Base-by-base conservation (phyloP, 1,140 invertebrate genomes). In the Atopsyche davidsoni region DNA sequence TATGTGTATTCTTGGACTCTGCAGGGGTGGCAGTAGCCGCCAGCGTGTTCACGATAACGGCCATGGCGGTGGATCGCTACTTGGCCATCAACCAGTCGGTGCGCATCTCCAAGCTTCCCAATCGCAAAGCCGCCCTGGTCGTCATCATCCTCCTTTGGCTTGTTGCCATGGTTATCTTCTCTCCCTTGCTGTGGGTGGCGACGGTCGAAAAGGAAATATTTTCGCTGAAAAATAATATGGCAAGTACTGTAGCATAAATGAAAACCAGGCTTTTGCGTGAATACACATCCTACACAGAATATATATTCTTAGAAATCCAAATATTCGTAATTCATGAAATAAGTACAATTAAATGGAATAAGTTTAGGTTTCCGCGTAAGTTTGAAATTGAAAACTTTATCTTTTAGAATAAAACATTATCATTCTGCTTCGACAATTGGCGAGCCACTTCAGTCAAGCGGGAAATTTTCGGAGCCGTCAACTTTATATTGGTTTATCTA, bases 21-120 rank as follows among this genome's bases (percentile, higher is more conserved):
- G 6, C 68, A 88, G 86, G 84, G 31, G 81, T 87, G 4, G 79
- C 84, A 7, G 85, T 88, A 1, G 80, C 81, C 1, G 82, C 82
- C 1, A 86, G 83, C 53, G 80, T 88, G 19, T 87, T 86, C 64
- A 87, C 86, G 1, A 85, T 89, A 46, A 83, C 82, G 0, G 82
- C 82, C 0, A 85, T 89, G 81, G 85, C 84, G 24, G 72, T 88
- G 16, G 85, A 88, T 62, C 72, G 86, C 23, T 85, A 82, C 59
- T 63, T 87, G 32, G 86, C 85, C 4, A 87, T 89, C 55, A 77
- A 81, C 31, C 82, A 83, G 63, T 83, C 85, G 0, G 80, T 87
- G 45, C 75, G 79, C 9, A 76, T 82, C 57, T 72, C 81, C 32
- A 75, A 80, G 64, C 68, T 82, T 42, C 81, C 83, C 16, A 83